Base-by-base conservation (phyloP, 2,797 vertebrate genomes). In the Anniella stebbinsi region DNA sequence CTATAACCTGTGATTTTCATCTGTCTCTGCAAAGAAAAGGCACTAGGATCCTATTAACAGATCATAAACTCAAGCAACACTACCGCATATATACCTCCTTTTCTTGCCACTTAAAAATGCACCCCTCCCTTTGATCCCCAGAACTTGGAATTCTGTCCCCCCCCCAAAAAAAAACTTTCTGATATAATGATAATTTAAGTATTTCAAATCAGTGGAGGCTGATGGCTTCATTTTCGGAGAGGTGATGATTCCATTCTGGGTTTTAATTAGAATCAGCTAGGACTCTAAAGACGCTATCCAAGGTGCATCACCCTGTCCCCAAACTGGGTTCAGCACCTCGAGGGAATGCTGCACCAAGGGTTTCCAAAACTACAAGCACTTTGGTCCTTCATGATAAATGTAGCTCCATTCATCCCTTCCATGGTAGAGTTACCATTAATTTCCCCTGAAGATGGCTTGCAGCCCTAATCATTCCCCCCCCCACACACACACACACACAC, bases 21-120 rank as follows among this genome's bases (percentile, higher is more conserved):
- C 87, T n/a, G 92, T 91, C 84, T 91, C 87, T 95, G 86, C 78
- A 91, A 96, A 95, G 94, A 95, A 95, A 94, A 90, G 95, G 12
- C 95, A 92, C 90, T 57, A 86, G 86, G 91, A 30, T 13, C 84
- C 92, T 95, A 94, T 92, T 90, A 91, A 66, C 89, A 88, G 72
- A 93, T 95, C 89, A 90, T 85, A 90, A 54, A 96, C 80, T 89
- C 89, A 93, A 75, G 0, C 0, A 92, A 93, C 93, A 94, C 94
- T 95, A 91, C 94, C 93, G 93, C 95, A 91, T 66, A 92, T 76
- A 45, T 76, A 41, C 38, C 90, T 91, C 85, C 18, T 93, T 90
- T 93, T 96, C 92, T 94, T 81, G 91, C 90, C 88, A 91, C 90
- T 93, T 93, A 80, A 94, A 89, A 85, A 94, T 45, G 45, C 45